These are phyloP conservation scores for Enteromius mattozi DNA, from an alignment of 2,797 vertebrate genomes.

Conservation along the genomic window DNA sequence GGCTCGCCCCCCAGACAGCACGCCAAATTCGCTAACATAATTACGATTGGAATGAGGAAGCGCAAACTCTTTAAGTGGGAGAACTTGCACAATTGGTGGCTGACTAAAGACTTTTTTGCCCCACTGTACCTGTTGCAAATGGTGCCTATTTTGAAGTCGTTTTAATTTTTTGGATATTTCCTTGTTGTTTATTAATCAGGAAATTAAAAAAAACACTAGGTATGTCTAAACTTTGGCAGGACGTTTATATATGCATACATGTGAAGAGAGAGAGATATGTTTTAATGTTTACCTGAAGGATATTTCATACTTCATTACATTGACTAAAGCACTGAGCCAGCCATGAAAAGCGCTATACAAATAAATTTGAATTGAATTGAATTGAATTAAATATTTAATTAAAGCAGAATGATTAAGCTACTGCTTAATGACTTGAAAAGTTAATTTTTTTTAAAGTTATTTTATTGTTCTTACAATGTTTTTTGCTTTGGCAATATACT, in stretches of 20 bases:
- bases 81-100: too few relatives aligned
- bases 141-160: neutral
- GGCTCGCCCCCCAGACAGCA: too few relatives aligned
- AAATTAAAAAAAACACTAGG: neutral
- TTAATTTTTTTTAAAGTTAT: neutral
- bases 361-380: too few relatives aligned
- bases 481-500: neutral
- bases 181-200: neutral
- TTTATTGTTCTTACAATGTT: neutral
- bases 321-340: slow-evolving; percentile 71
- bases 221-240: neutral
- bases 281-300: neutral
- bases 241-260: neutral
- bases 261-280: neutral
- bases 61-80: too few relatives aligned
- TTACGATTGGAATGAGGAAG: too few relatives aligned
- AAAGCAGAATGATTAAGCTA: neutral
- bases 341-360: too few relatives aligned
- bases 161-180: too few relatives aligned
- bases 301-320: slow-evolving; percentile 56
- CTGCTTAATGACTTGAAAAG: neutral
- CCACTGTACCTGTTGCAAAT: too few relatives aligned
- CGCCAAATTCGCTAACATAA: too few relatives aligned
- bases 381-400: too few relatives aligned
- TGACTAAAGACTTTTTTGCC: too few relatives aligned